phyloP scores from a whole-genome alignment of 2,888 invertebrate genomes.

The Drosophila incognita region DNA sequence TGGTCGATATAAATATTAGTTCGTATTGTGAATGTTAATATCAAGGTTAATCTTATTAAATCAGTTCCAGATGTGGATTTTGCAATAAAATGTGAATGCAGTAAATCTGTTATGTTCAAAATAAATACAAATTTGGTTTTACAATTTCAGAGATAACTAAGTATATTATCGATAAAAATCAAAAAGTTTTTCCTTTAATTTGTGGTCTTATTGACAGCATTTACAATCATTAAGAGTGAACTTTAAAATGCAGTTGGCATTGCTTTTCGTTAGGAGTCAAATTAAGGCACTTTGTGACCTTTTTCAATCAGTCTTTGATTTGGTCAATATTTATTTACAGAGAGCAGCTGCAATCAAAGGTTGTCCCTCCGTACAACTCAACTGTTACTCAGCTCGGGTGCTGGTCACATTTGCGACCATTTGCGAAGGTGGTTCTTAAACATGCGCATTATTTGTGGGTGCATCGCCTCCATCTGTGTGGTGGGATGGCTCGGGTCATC shows the following conservation, averaged over 20 bases:
- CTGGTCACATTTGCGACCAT: conserved; percentile 4
- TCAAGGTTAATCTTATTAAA: conserved; percentile 10
- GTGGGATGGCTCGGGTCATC: background rate
- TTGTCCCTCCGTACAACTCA: conserved; percentile 16
- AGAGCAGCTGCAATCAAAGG: conserved; percentile 64
- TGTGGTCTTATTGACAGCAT: background rate
- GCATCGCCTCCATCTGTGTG: conserved; percentile 1
- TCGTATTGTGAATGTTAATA: conserved; percentile 28
- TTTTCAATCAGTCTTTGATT: conserved; percentile 66
- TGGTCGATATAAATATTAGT: conserved; percentile 24
- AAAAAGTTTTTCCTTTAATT: background rate
- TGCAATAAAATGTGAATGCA: conserved; percentile 15
- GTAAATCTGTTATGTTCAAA: conserved; percentile 4
- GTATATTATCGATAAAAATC: background rate
- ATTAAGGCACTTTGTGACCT: conserved; percentile 33
- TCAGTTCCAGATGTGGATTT: conserved; percentile 1
- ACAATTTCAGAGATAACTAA: background rate
- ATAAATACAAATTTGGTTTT: background rate
- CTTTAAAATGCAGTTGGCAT: conserved; percentile 14
- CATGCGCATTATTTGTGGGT: conserved; percentile 51
- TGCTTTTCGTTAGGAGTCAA: conserved; percentile 35
- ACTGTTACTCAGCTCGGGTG: conserved; percentile 7
- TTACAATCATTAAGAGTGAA: conserved; percentile 9
- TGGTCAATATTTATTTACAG: conserved; percentile 71
- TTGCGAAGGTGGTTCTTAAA: conserved; percentile 15